These are phyloP conservation scores for Scylla paramamosain DNA, from an alignment of 1,140 invertebrate genomes.

Conservation along the genomic window DNA sequence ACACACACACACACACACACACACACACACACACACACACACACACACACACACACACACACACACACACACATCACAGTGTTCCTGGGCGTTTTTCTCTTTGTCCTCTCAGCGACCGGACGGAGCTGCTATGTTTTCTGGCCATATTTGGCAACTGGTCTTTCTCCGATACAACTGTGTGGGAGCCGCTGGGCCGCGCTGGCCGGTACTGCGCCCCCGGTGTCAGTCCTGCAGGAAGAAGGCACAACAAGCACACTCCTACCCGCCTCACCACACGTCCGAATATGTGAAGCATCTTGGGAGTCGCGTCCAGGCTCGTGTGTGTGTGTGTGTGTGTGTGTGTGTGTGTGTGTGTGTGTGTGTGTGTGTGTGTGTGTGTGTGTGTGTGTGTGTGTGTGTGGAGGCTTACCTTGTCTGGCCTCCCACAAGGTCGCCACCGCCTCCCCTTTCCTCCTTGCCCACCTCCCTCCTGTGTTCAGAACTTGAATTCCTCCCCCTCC, in stretches of 20 bases:
- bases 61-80: neutral
- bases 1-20: constrained; percentile 3
- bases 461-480: neutral
- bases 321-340: no score
- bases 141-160: constrained; percentile 17
- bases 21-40: constrained; percentile 19
- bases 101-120: constrained; percentile 1
- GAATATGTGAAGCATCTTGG: neutral
- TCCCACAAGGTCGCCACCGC: neutral
- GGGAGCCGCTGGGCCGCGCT: neutral
- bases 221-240: neutral
- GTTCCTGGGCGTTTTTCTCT: neutral
- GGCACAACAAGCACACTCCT: neutral
- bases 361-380: constrained; percentile 41
- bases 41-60: neutral
- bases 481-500: neutral
- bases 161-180: neutral
- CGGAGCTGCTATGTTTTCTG: neutral
- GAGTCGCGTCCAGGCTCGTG: neutral
- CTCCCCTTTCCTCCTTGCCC: neutral
- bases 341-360: neutral
- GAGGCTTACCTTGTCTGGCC: constrained; percentile 1
- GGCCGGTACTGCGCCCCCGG: neutral
- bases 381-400: constrained; percentile 48
- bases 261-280: neutral